phyloP scores from a whole-genome alignment of 2,797 vertebrate genomes.

The Morus bassanus region DNA sequence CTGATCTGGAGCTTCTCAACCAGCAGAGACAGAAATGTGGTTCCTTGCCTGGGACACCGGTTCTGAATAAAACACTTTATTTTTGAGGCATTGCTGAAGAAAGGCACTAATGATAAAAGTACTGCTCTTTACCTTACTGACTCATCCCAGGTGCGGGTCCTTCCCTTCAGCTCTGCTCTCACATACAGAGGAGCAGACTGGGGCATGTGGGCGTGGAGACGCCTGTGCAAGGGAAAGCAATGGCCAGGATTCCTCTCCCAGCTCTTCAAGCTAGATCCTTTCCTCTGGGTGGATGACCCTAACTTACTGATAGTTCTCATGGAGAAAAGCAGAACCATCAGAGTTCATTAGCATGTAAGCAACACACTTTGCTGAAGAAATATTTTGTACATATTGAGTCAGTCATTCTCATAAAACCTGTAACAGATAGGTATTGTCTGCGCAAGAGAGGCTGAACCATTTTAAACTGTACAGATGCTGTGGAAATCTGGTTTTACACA shows the following conservation, averaged over 20 bases:
- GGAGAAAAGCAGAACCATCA: background rate
- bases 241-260: background rate
- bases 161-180: background rate
- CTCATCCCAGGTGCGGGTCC: background rate
- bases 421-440: background rate
- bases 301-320: background rate
- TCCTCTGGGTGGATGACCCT: too few species aligned
- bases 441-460: background rate
- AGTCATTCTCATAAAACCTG: background rate
- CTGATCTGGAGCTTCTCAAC: background rate
- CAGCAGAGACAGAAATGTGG: background rate
- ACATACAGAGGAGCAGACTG: accelerated
- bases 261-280: background rate
- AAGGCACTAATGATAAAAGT: background rate
- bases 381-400: background rate
- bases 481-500: background rate
- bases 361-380: background rate
- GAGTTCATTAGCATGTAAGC: background rate
- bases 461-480: background rate
- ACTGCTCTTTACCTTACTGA: background rate
- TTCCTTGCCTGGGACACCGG: background rate
- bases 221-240: background rate
- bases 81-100: background rate
- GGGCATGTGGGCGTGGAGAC: background rate
- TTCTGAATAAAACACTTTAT: background rate